Evolutionary conservation across 2,797 vertebrate genomes (phyloP).

Genomic region (Leontocebus nigricollis): DNA sequence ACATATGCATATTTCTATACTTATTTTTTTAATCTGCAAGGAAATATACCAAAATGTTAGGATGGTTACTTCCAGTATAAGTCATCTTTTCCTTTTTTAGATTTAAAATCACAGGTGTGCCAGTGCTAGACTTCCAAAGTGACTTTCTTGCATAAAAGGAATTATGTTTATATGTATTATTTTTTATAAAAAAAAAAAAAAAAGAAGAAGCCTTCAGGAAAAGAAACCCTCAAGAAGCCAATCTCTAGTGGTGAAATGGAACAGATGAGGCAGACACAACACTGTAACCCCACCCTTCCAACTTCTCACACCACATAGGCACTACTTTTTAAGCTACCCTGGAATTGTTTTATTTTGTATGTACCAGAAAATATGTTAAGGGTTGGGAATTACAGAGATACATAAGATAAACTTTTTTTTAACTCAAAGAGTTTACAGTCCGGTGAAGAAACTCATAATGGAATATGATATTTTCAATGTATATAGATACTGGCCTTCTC

Average conservation of each 20-base stretch:
- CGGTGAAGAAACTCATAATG: neutral
- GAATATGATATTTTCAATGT: neutral
- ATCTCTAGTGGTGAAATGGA: neutral
- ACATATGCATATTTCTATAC: neutral
- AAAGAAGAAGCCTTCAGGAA: neutral
- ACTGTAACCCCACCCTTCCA: neutral
- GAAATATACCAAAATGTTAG: slow-evolving; percentile 17
- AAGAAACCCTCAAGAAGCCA: slow-evolving; percentile 1
- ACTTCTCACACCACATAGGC: neutral
- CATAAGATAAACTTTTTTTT: neutral
- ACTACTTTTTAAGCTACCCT: neutral
- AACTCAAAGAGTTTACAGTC: neutral
- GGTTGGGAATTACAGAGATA: neutral
- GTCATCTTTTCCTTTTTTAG: neutral
- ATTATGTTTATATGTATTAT: neutral
- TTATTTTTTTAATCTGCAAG: slow-evolving; percentile 21
- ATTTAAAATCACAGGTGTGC: neutral
- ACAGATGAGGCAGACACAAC: neutral
- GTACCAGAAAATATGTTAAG: neutral
- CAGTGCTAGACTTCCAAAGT: neutral
- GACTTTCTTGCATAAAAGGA: neutral
- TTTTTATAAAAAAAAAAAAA: neutral
- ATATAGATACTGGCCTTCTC: neutral
- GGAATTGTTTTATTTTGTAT: neutral
- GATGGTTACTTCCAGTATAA: neutral